Evolutionary conservation across 2,113 vertebrate genomes (phyloP), one percentile per base, ranked within the genome.

Genomic region (Okapia johnstoni): DNA sequence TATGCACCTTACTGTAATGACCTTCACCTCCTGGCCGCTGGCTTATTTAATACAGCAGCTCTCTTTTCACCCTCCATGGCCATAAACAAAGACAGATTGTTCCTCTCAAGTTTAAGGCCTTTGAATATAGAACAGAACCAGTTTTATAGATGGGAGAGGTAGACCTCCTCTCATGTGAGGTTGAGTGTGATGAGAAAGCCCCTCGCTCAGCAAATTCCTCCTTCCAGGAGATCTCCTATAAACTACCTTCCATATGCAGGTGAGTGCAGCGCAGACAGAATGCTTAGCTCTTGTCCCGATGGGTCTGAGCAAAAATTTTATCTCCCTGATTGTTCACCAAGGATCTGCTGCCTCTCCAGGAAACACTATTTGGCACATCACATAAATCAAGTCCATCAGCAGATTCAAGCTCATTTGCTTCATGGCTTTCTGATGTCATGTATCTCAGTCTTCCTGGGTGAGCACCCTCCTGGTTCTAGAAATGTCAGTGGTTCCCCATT

Each of bases 31-130:
- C 83, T 88, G 88, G 0, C 80, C 33, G 19, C 61, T 9, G 88
- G 96, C 86, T 96, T 94, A 96, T 95, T 97, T 97, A 96, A 97
- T 88, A 61, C 25, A 85, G 79, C 94, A n/a, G 0, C 30, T 77
- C 96, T 93, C 85, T 96, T 90, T 40, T 73, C 15, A 55, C 91
- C 90, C 43, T 33, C 88, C 7, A 57, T 57, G 66, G 73, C 98
- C 11, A 0, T 83, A 97, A 98, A 95, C n/a, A 3, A 96, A 98
- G 98, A 98, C 90, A 93, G 98, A 98, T 98, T 25, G 33, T 94
- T 85, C 96, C 97, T 88, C 96, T 96, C 88, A 28, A 17, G 11
- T 80, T 93, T 88, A 97, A 98, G 90, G 94, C 52, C 81, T 93
- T 11, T 73, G 94, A 96, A 91, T 66, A 55, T 3, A 96, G 92